Evolutionary conservation across 2,888 invertebrate genomes (phyloP).

Genomic region (Drosophila mayaguana): DNA sequence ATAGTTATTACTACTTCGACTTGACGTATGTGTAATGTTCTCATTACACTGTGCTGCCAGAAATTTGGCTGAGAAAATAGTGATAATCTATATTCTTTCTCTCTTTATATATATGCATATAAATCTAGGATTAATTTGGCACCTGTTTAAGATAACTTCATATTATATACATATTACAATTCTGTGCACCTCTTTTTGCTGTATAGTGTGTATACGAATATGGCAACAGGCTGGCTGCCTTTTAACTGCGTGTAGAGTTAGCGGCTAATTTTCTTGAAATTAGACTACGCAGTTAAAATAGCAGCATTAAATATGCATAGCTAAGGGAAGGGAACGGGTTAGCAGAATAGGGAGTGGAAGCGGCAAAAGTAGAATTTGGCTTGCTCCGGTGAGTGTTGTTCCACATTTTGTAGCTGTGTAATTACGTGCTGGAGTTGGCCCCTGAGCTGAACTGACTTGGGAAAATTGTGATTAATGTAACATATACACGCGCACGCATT

Average conservation of each 20-base stretch:
- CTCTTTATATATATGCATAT: too few relatives aligned
- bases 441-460: constrained; percentile 5
- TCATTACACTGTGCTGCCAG: constrained; percentile 12
- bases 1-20: constrained; percentile 12
- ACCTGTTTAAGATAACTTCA: background rate
- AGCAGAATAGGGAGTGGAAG: background rate
- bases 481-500: constrained; percentile 65
- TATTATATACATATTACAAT: background rate
- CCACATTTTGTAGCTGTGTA: constrained; percentile 53
- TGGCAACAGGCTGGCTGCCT: constrained; percentile 62
- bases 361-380: constrained; percentile 27
- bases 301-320: constrained; percentile 30
- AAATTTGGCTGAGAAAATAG: background rate
- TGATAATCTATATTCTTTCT: background rate
- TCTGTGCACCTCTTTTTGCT: constrained; percentile 35
- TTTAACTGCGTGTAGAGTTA: constrained; percentile 11
- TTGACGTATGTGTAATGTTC: constrained; percentile 32
- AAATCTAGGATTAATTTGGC: background rate
- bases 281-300: constrained; percentile 2
- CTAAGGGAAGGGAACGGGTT: background rate
- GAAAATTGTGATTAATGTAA: constrained; percentile 66
- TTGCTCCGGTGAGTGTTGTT: constrained; percentile 34
- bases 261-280: constrained; percentile 46
- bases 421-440: constrained; percentile 41
- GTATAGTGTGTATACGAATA: constrained; percentile 35